phyloP scores from a whole-genome alignment of 2,888 invertebrate species.

The Lasioglossum pauxillum region DNA sequence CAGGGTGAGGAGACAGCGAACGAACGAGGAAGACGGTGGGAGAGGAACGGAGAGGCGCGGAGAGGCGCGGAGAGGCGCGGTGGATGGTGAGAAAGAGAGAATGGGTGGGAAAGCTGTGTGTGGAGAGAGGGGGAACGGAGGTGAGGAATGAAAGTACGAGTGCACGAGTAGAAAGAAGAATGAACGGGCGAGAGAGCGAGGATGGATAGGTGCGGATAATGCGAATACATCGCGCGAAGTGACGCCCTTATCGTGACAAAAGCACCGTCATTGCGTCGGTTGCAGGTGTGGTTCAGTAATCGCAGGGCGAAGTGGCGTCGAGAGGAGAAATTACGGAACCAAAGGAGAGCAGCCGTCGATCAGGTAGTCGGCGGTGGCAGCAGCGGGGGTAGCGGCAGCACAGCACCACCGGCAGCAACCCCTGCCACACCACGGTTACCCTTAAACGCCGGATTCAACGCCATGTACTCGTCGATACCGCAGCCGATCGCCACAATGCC shows the following conservation, averaged over 20 bases:
- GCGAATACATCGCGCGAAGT: constrained; percentile 65
- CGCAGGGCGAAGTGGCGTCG: constrained; percentile 99
- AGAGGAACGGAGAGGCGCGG: constrained; percentile 26
- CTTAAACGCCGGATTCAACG: constrained; percentile 95
- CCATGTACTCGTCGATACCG: constrained; percentile 97
- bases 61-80: constrained; percentile 25
- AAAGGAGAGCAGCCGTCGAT: constrained; percentile 89
- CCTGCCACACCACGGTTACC: constrained; percentile 88
- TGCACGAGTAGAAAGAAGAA: not conserved
- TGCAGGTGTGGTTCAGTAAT: constrained; percentile 99
- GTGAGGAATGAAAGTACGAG: constrained; percentile 20
- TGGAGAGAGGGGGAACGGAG: constrained; percentile 33
- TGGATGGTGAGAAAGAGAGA: constrained; percentile 29
- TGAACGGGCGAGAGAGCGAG: constrained; percentile 43
- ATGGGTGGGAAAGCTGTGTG: constrained; percentile 9
- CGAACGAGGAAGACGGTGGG: constrained; percentile 19
- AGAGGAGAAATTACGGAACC: constrained; percentile 98
- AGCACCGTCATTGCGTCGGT: constrained; percentile 72
- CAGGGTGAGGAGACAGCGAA: constrained; percentile 23
- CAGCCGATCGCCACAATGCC: constrained; percentile 97
- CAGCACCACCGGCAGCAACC: constrained; percentile 85
- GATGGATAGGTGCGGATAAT: constrained; percentile 68
- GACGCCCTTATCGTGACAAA: constrained; percentile 70
- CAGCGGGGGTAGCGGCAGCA: constrained; percentile 83
- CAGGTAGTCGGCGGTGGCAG: constrained; percentile 84